These are phyloP conservation scores for Eublepharis macularius DNA, from an alignment of 2,113 vertebrate species.

Conservation along the genomic window DNA sequence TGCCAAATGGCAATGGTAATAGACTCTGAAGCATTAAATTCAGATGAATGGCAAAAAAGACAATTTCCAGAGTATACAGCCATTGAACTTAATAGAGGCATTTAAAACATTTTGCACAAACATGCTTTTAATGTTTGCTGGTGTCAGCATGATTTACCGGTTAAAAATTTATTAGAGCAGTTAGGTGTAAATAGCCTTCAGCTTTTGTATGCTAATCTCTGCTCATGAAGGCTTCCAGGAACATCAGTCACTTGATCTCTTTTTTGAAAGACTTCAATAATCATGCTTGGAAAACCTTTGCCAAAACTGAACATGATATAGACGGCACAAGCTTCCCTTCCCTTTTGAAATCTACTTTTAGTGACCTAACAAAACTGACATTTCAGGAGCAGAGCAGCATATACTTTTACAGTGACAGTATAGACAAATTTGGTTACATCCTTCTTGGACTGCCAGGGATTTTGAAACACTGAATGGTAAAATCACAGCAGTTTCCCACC, in stretches of 20 bases:
- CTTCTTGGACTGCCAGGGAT: neutral
- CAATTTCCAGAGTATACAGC: neutral
- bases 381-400: neutral
- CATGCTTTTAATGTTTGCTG: slow-evolving; percentile 2
- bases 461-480: neutral
- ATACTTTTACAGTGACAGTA: neutral
- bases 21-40: neutral
- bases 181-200: slow-evolving; percentile 24
- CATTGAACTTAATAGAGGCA: neutral
- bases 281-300: neutral
- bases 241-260: slow-evolving; percentile 1
- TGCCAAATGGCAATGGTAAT: neutral
- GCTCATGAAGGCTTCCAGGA: slow-evolving; percentile 6
- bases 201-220: slow-evolving; percentile 18
- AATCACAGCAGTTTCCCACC: neutral
- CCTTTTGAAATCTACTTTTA: neutral
- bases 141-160: neutral
- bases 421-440: neutral
- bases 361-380: slow-evolving; percentile 16
- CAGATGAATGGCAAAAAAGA: neutral
- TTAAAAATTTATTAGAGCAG: slow-evolving; percentile 11
- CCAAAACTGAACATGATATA: neutral
- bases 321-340: neutral
- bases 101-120: neutral
- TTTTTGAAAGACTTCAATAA: slow-evolving; percentile 20